phyloP scores from a whole-genome alignment of 2,888 invertebrate genomes.

The Aricia artaxerxes region DNA sequence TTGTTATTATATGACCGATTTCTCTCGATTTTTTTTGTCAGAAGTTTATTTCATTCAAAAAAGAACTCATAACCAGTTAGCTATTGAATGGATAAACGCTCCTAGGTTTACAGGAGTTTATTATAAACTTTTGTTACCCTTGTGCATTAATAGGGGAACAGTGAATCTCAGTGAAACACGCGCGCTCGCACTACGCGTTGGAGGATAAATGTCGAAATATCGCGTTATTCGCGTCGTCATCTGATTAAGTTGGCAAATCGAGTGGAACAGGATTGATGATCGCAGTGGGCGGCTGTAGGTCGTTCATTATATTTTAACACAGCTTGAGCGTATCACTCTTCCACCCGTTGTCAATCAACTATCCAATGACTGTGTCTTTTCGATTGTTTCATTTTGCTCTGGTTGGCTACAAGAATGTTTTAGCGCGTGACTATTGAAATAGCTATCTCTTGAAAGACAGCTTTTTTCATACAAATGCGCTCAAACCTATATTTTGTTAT shows the following conservation, averaged over 20 bases:
- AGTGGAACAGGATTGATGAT: conserved; percentile 58
- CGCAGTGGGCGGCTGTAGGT: conserved; percentile 38
- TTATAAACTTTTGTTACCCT: no score
- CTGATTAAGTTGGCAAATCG: conserved; percentile 65
- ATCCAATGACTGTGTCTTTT: not conserved
- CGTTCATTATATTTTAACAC: conserved; percentile 55
- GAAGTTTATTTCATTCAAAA: no score
- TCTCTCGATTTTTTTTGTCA: no score
- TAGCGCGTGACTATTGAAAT: no score
- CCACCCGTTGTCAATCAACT: conserved; percentile 8
- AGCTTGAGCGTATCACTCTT: conserved; percentile 27
- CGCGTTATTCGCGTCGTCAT: conserved; percentile 50
- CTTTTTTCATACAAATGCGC: no score
- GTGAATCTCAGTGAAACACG: not conserved
- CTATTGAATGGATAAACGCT: no score
- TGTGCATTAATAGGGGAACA: not conserved
- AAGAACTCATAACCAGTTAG: no score
- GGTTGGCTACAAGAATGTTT: no score
- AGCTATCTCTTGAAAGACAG: no score
- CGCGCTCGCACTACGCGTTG: not conserved
- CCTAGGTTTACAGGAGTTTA: no score
- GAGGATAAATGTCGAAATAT: not conserved
- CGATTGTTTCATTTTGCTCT: not conserved
- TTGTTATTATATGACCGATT: no score
- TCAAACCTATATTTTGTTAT: no score